Percentiles rank a stretch among this genome's conserved stretches.
phyloP scores from a whole-genome alignment of 2,797 vertebrate species.

The Acrossocheilus wenchowensis region DNA sequence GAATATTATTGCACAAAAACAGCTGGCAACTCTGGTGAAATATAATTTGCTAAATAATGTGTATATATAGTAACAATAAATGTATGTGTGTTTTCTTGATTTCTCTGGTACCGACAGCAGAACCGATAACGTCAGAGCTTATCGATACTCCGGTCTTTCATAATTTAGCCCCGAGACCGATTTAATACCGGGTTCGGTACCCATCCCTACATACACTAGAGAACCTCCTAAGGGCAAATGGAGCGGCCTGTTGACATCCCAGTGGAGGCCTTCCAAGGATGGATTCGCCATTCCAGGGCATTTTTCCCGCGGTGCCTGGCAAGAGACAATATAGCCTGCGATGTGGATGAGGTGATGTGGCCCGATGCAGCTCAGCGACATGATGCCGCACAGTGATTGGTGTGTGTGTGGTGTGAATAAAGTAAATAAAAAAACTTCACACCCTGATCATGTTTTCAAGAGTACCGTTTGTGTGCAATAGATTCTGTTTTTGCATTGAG shows the following conservation, averaged over 20 bases:
- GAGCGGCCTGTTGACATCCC: not conserved
- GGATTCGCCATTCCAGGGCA: not conserved
- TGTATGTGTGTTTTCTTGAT: no score
- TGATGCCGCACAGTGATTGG: no score
- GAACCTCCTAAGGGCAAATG: not conserved
- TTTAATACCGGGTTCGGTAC: no score
- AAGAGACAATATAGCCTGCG: conserved; percentile 30
- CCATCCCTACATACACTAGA: not conserved
- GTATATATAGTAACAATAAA: no score
- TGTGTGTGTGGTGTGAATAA: not conserved
- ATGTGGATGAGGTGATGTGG: conserved; percentile 15
- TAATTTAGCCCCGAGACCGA: no score
- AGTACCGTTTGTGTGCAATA: conserved; percentile 7
- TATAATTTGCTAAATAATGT: no score
- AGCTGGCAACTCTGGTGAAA: no score
- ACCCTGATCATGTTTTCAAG: conserved; percentile 5
- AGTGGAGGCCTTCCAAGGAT: not conserved
- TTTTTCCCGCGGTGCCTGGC: conserved; percentile 20
- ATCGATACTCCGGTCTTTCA: no score
- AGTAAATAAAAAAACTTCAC: not conserved
- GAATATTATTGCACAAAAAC: no score
- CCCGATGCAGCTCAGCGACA: not conserved
- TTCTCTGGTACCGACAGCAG: no score
- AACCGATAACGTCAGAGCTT: no score
- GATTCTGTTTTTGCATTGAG: conserved; percentile 5